Conservation (phyloP, 2,797 vertebrate species). For the Aplochiton taeniatus region DNA sequence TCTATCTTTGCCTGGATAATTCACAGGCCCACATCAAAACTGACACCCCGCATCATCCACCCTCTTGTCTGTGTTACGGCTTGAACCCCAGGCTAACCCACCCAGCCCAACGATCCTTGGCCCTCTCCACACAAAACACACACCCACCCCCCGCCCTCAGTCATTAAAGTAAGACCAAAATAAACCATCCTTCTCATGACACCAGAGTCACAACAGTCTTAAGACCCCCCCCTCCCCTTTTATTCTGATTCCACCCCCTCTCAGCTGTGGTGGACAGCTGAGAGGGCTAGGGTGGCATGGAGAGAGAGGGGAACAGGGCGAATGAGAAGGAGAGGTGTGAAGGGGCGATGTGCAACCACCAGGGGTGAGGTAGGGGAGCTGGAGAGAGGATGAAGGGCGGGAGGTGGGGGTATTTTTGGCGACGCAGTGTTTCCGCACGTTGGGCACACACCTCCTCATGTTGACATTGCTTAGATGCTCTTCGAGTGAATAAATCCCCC, state of each 20-base stretch:
- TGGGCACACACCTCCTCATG: slow-evolving; percentile 17
- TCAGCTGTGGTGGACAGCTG: slow-evolving; percentile 26
- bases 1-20: too few relatives aligned
- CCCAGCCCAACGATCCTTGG: not conserved
- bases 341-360: not conserved
- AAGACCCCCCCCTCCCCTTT: not conserved
- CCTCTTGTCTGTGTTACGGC: slow-evolving; percentile 16
- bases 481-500: not conserved
- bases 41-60: not conserved
- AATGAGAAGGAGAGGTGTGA: slow-evolving; percentile 1
- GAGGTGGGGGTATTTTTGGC: slow-evolving; percentile 22
- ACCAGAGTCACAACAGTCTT: slow-evolving; percentile 7
- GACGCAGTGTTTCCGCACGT: slow-evolving; percentile 17
- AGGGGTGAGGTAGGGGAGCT: not conserved
- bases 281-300: not conserved
- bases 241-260: slow-evolving; percentile 14
- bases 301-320: slow-evolving; percentile 2
- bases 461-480: slow-evolving; percentile 23
- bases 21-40: not conserved
- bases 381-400: not conserved
- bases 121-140: too few relatives aligned
- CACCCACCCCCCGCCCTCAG: not conserved
- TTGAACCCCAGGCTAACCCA: slow-evolving; percentile 30
- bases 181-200: slow-evolving; percentile 33
- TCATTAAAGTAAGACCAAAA: slow-evolving; percentile 13